Percentiles rank a stretch among this genome's conserved stretches.
These are phyloP conservation scores for Smutsia temminckii DNA, from an alignment of 2,797 vertebrate genomes.

Conservation along the genomic window DNA sequence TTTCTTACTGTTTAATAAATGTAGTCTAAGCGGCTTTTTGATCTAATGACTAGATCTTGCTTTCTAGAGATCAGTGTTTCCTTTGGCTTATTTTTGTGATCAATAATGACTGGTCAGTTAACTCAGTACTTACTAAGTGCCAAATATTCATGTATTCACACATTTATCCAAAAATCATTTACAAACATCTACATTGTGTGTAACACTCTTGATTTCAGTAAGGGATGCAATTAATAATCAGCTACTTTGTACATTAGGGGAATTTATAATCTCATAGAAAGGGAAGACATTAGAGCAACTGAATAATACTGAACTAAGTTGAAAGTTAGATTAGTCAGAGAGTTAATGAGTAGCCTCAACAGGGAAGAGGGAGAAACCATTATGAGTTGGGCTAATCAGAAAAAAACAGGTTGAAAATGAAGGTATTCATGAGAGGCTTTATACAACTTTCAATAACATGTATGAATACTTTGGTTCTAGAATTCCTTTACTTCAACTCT, in stretches of 20 bases:
- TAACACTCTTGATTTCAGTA: not conserved
- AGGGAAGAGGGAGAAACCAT: not conserved
- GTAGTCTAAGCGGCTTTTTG: not conserved
- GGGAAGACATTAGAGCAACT: not conserved
- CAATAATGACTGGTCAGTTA: not conserved
- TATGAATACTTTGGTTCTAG: not conserved
- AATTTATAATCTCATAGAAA: not conserved
- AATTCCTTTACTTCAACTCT: not conserved
- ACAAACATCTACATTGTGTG: not conserved
- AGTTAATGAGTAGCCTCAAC: not conserved
- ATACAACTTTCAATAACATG: not conserved
- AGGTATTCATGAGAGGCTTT: not conserved
- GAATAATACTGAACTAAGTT: not conserved
- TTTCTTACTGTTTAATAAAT: not conserved
- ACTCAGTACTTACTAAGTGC: not conserved
- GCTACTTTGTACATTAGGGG: not conserved
- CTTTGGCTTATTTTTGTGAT: not conserved
- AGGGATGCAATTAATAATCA: not conserved
- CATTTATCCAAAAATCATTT: not conserved
- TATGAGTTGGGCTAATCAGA: not conserved
- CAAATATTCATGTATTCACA: not conserved
- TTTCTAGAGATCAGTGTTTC: constrained; percentile 28
- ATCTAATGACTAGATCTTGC: not conserved
- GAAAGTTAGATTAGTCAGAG: not conserved
- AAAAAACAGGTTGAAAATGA: not conserved